Conservation (phyloP, 2,797 vertebrate genomes). For the Onychomys leucogaster region DNA sequence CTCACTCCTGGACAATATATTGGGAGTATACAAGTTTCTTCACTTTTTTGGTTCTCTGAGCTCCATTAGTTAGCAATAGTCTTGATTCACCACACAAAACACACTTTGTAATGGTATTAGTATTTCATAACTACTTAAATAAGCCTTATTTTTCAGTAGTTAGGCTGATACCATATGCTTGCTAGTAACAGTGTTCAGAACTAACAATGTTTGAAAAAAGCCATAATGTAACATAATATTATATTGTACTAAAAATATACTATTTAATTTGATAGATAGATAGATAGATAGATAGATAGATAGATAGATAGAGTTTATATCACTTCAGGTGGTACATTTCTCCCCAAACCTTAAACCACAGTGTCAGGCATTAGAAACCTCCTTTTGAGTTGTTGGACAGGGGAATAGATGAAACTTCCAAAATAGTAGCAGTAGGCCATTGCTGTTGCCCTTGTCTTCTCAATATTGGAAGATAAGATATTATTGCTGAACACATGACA, state of each 20-base stretch:
- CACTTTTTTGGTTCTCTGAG: not conserved
- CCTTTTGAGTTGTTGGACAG: not conserved
- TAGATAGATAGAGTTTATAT: not conserved
- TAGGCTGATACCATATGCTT: not conserved
- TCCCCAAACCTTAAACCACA: not conserved
- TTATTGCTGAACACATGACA: not conserved
- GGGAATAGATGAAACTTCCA: not conserved
- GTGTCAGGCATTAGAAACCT: not conserved
- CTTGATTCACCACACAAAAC: not conserved
- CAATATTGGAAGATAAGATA: not conserved
- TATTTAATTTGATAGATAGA: not conserved
- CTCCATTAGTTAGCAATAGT: not conserved
- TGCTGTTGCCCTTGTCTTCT: not conserved
- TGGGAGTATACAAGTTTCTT: not conserved
- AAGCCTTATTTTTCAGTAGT: conserved; percentile 1
- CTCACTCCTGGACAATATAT: not conserved
- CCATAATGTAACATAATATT: not conserved
- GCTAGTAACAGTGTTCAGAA: not conserved
- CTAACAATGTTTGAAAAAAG: not conserved
- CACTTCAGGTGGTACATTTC: not conserved
- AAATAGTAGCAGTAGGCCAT: not conserved
- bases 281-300: not conserved
- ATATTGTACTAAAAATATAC: not conserved
- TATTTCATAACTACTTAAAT: conserved; percentile 20
- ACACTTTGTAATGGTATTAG: not conserved